A percentile compares a stretch with the other conserved stretches of the same genome.
Evolutionary conservation across 64 coral and sea anemone species (phyloP).

Genomic region (Porites lutea): DNA sequence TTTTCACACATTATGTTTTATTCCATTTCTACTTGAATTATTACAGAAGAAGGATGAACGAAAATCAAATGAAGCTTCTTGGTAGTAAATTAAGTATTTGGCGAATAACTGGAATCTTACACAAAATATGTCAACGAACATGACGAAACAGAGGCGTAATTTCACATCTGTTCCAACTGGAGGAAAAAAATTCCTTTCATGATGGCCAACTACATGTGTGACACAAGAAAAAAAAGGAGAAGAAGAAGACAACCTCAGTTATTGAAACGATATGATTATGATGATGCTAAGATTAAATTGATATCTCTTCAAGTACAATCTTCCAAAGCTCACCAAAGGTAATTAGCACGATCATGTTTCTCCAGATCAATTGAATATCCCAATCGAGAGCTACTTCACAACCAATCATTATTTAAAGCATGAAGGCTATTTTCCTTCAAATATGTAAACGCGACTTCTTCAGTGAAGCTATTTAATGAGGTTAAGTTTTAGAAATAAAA

Average conservation of each 20-base stretch:
- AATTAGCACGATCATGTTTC: slow-evolving; percentile 23
- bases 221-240: neutral
- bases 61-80: slow-evolving; percentile 8
- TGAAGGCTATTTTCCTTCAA: neutral
- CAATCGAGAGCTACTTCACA: neutral
- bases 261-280: neutral
- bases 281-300: slow-evolving; percentile 8
- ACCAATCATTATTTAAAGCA: neutral
- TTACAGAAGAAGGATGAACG: neutral
- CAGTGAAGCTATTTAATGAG: neutral
- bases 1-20: neutral
- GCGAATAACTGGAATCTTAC: slow-evolving; percentile 1
- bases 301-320: slow-evolving; percentile 21
- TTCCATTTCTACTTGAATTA: neutral
- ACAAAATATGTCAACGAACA: slow-evolving; percentile 16
- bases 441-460: neutral
- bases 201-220: slow-evolving; percentile 37
- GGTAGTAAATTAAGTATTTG: slow-evolving; percentile 20
- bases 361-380: neutral
- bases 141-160: neutral
- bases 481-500: neutral
- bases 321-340: slow-evolving; percentile 28
- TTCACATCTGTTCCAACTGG: slow-evolving; percentile 36
- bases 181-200: neutral
- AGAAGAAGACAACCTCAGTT: neutral